Conservation (phyloP, 2,113 vertebrate species). For the Emydocephalus ijimae region DNA sequence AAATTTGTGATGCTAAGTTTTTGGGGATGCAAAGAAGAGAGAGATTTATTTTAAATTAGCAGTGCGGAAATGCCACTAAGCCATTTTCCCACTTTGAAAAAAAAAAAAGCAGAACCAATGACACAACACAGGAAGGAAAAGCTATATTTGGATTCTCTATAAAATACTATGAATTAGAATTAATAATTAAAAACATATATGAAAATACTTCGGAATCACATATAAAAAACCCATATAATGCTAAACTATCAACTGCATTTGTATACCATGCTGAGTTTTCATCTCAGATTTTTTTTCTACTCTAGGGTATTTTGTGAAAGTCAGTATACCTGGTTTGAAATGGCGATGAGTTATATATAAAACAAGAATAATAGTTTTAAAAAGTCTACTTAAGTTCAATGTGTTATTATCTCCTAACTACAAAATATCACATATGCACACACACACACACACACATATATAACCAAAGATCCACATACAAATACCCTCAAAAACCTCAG, state of each 20-base stretch:
- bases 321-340: neutral
- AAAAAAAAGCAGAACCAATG: neutral
- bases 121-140: neutral
- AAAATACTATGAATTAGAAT: neutral
- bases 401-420: neutral
- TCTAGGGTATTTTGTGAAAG: neutral
- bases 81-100: neutral
- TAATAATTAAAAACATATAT: neutral
- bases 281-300: neutral
- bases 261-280: neutral
- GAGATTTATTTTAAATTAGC: neutral
- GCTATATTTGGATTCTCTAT: neutral
- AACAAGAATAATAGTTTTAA: neutral
- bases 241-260: neutral
- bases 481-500: too few relatives aligned
- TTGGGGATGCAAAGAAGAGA: neutral
- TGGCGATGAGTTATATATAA: neutral
- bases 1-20: neutral
- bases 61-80: neutral
- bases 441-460: too few relatives aligned
- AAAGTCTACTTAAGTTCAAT: neutral
- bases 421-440: too few relatives aligned
- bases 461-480: too few relatives aligned
- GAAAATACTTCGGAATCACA: neutral
- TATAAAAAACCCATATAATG: neutral